Evolutionary conservation across 2,797 vertebrate genomes (phyloP), one percentile per base, ranked within the genome.

Genomic region (Enteromius mattozi): DNA sequence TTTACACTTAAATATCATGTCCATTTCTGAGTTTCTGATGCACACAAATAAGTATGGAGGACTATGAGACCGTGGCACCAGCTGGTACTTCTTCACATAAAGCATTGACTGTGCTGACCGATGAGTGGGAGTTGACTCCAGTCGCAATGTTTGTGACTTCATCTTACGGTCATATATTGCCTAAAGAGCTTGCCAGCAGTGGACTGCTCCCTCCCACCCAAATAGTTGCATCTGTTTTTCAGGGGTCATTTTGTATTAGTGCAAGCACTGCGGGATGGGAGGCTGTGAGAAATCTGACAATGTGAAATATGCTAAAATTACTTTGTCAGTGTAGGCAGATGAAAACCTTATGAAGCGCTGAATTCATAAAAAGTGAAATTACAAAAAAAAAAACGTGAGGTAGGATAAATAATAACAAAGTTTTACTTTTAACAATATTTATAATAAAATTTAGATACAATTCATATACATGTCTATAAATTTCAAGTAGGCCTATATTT

Each of bases 41-140:
- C 92, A 87, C 40, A 88, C 93, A 86, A 92, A 92, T 92, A 93
- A 94, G 91, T 92, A 91, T 88, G 49, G 88, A 87, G 89, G 91
- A 92, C 91, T 92, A 91, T 81, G 92, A 93, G 92, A 92, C 92
- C 80, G 91, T 94, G 94, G 94, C 93, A 95, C 95, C 92, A 93
- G 93, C 94, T 95, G 95, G 95, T 94, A 96, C 95, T 91, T 86
- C 82, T 88, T 85, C 92, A 92, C 93, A 96, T 95, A 96, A 96
- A 91, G 95, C 83, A 89, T 88, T 35, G 88, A 93, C 94, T 96
- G 95, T 96, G 92, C 90, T 93, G 90, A 83, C 88, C 83, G 85
- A 89, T 83, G 89, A 94, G 94, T 95, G 94, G 94, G 93, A 94
- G 94, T 93, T 86, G 91, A 94, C 93, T 94, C 93, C 93, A 92